phyloP scores from a whole-genome alignment of 2,888 invertebrate genomes.

The Asteroscopus sphinx region DNA sequence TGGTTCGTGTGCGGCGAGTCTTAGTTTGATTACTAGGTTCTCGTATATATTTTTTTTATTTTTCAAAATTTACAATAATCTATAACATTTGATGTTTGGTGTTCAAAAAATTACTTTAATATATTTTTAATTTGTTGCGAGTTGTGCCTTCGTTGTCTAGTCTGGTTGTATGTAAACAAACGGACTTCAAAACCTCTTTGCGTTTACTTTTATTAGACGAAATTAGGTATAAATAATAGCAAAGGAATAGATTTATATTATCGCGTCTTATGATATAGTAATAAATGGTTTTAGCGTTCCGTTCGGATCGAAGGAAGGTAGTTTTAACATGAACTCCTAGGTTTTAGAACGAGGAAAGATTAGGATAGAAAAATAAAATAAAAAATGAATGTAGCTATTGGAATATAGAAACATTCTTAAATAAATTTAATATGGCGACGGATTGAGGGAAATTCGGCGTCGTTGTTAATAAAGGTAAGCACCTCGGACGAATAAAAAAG shows the following conservation, averaged over 20 bases:
- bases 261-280: slow-evolving; percentile 54
- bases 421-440: slow-evolving; percentile 32
- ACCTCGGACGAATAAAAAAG: no score
- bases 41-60: neutral
- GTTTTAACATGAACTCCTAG: slow-evolving; percentile 33
- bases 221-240: slow-evolving; percentile 50
- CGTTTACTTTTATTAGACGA: slow-evolving; percentile 63
- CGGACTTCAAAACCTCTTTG: slow-evolving; percentile 76
- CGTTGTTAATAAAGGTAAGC: slow-evolving; percentile 23
- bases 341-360: slow-evolving; percentile 5
- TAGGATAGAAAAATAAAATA: slow-evolving; percentile 6
- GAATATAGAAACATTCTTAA: slow-evolving; percentile 35
- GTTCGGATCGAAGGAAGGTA: slow-evolving; percentile 20
- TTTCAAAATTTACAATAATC: no score
- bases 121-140: slow-evolving; percentile 64
- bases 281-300: slow-evolving; percentile 36
- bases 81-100: slow-evolving; percentile 13
- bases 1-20: no score
- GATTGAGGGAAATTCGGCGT: neutral
- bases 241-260: slow-evolving; percentile 47
- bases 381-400: slow-evolving; percentile 28
- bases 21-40: neutral
- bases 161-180: slow-evolving; percentile 64
- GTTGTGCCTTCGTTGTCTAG: slow-evolving; percentile 82
- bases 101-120: slow-evolving; percentile 19